Conservation (phyloP, 2,113 vertebrate genomes). For the Peromyscus maniculatus region DNA sequence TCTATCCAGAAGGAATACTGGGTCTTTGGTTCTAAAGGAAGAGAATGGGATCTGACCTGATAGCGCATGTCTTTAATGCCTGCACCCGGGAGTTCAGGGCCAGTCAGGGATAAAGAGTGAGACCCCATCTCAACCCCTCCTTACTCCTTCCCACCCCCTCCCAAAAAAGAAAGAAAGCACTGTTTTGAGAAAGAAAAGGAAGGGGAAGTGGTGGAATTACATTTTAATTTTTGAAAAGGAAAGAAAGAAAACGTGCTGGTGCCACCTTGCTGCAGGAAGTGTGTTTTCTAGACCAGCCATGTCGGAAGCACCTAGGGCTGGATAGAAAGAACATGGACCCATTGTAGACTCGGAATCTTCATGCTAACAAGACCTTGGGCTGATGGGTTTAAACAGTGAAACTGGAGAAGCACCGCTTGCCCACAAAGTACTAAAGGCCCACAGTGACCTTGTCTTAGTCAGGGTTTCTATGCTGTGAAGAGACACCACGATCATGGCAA, state of each 20-base stretch:
- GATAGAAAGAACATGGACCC: too few relatives aligned
- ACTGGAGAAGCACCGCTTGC: background rate
- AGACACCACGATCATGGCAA: background rate
- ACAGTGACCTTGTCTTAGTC: background rate
- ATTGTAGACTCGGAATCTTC: background rate
- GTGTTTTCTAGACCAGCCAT: background rate
- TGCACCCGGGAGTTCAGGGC: background rate
- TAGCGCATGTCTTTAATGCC: background rate
- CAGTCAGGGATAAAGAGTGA: background rate
- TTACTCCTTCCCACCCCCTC: background rate
- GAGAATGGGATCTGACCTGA: background rate
- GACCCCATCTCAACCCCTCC: too few relatives aligned
- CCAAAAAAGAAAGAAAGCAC: background rate
- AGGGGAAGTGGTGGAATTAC: background rate
- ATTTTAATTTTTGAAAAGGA: background rate
- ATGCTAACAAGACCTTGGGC: background rate
- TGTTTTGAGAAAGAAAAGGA: background rate
- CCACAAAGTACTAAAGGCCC: background rate
- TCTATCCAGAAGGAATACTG: background rate
- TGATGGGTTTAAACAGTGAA: background rate
- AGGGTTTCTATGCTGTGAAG: background rate
- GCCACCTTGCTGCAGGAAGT: background rate
- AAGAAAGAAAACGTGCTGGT: background rate
- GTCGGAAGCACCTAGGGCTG: fast-evolving
- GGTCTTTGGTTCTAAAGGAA: background rate